Percentiles rank a stretch among this genome's conserved stretches.
Conservation (phyloP, 1,140 invertebrate species). For the Drosophila pachea region DNA sequence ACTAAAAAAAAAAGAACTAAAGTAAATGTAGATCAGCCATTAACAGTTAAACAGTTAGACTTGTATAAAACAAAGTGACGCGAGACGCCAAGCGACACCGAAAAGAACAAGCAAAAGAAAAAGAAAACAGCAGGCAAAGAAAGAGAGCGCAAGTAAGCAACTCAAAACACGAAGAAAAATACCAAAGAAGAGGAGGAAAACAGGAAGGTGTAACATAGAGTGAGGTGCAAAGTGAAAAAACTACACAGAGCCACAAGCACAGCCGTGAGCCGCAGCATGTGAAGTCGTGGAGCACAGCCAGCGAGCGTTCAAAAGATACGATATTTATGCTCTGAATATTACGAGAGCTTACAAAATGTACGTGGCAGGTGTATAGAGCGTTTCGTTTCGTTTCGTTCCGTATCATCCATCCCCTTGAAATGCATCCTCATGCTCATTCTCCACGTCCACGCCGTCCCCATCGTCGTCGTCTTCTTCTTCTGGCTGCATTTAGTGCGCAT, state of each 20-base stretch:
- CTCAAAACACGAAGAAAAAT: background rate
- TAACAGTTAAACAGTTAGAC: background rate
- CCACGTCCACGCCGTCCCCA: background rate
- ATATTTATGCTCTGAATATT: constrained; percentile 50
- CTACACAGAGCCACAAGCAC: constrained; percentile 21
- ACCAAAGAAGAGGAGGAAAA: constrained; percentile 3
- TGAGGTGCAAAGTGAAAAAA: constrained; percentile 46
- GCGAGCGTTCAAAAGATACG: constrained; percentile 29
- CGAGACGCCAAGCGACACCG: background rate
- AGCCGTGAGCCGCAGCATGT: constrained; percentile 34
- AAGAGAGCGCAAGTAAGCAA: constrained; percentile 1
- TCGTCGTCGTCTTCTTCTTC: background rate
- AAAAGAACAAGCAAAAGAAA: constrained; percentile 5
- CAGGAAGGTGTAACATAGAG: constrained; percentile 27
- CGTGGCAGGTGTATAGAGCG: constrained; percentile 71
- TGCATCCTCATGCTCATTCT: no score
- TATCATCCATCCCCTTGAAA: no score
- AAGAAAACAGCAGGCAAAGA: constrained; percentile 3
- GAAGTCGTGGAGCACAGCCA: constrained; percentile 29
- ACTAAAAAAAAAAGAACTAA: constrained; percentile 1
- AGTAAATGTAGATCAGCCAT: constrained; percentile 38
- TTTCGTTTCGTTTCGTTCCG: constrained; percentile 1
- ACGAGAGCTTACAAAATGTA: constrained; percentile 61
- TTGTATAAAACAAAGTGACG: constrained; percentile 6
- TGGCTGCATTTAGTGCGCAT: constrained; percentile 30